Percentiles rank a stretch among this genome's conserved stretches.
phyloP scores from a whole-genome alignment of 2,797 vertebrate species.

The Rhinella marina region DNA sequence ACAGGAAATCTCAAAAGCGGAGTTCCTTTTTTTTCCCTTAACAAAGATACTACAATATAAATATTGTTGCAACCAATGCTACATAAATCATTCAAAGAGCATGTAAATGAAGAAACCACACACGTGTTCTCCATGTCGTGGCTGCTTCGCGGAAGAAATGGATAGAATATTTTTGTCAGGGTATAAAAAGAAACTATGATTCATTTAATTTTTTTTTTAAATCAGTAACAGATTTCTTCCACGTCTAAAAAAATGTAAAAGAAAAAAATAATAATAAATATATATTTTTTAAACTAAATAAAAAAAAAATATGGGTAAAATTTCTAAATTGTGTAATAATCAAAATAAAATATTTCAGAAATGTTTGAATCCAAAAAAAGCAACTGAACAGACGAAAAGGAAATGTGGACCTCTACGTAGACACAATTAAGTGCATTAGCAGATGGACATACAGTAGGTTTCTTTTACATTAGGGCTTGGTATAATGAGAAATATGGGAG shows the following conservation, averaged over 20 bases:
- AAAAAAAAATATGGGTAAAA: neutral
- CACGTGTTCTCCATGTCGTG: conserved; percentile 51
- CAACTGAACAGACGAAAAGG: neutral
- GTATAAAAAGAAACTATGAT: neutral
- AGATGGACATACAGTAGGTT: conserved; percentile 16
- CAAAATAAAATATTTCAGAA: neutral
- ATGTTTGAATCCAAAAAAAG: neutral
- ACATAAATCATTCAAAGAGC: conserved; percentile 51
- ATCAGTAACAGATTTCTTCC: neutral
- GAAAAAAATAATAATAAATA: neutral
- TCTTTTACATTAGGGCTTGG: neutral
- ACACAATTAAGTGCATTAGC: conserved; percentile 9
- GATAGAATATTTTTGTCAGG: conserved; percentile 26
- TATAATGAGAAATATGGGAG: neutral
- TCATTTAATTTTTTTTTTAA: neutral
- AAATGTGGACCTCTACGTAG: neutral
- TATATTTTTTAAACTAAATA: neutral
- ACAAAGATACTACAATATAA: conserved; percentile 61
- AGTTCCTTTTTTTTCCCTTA: conserved; percentile 39
- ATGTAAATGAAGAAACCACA: conserved; percentile 41
- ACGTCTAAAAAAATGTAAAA: neutral
- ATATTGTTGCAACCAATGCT: conserved; percentile 56
- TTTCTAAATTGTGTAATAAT: neutral
- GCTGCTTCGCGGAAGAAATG: conserved; percentile 49
- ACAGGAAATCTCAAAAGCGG: conserved; percentile 60